Conservation (phyloP, 2,797 vertebrate genomes). For the Cirrhinus mrigala region DNA sequence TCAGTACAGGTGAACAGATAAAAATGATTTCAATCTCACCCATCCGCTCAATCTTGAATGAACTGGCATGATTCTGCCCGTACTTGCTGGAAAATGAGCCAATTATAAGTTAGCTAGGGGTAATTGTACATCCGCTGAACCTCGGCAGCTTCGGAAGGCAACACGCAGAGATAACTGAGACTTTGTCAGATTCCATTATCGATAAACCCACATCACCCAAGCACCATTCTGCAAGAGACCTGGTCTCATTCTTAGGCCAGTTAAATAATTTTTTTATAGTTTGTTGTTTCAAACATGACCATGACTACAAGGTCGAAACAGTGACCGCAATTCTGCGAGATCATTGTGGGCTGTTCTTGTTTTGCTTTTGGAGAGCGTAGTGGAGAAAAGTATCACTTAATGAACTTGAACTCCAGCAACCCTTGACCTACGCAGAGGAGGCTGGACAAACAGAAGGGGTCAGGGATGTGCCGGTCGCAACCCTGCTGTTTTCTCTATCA, state of each 20-base stretch:
- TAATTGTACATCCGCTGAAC: slow-evolving; percentile 61
- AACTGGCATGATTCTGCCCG: slow-evolving; percentile 4
- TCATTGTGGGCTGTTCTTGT: slow-evolving; percentile 15
- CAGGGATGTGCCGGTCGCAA: slow-evolving; percentile 56
- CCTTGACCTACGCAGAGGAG: slow-evolving; percentile 55
- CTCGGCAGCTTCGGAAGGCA: slow-evolving; percentile 58
- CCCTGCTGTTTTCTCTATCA: slow-evolving; percentile 58
- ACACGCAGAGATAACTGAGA: slow-evolving; percentile 58
- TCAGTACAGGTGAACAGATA: background rate
- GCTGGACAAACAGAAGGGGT: slow-evolving; percentile 62
- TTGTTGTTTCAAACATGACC: slow-evolving; percentile 22
- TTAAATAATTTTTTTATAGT: slow-evolving; percentile 12
- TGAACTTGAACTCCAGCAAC: slow-evolving; percentile 68
- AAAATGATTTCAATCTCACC: background rate
- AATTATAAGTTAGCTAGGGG: slow-evolving; percentile 58
- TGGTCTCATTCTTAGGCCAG: slow-evolving; percentile 2
- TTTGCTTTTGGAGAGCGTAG: slow-evolving; percentile 38
- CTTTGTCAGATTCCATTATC: slow-evolving; percentile 63
- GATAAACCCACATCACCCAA: slow-evolving; percentile 59
- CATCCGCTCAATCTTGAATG: slow-evolving; percentile 18
- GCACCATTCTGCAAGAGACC: slow-evolving; percentile 35
- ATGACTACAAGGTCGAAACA: slow-evolving; percentile 17
- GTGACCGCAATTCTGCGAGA: slow-evolving; percentile 5
- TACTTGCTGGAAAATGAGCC: slow-evolving; percentile 50
- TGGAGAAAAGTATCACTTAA: slow-evolving; percentile 57